Base-by-base conservation (phyloP, 1,140 invertebrate genomes). In the Drosophila albomicans region DNA sequence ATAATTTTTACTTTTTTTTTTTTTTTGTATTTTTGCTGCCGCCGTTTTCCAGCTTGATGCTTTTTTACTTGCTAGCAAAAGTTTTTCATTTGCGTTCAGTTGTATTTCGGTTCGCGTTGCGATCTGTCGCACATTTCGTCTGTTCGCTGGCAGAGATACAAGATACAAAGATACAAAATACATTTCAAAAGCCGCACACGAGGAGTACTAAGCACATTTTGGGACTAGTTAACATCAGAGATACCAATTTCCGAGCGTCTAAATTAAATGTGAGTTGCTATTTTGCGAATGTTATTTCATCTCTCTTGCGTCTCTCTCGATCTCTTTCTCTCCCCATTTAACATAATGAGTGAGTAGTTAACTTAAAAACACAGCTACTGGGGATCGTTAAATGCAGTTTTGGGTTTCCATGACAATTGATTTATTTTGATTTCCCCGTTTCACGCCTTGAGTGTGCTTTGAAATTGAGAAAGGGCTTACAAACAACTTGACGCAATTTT, bases 41-140 rank as follows among this genome's bases (percentile, higher is more conserved):
- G 52, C 32, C 70, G 85, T 89, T 87, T 87, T 87, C 84, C 84
- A 87, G 85, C 84, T 77, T 73, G 84, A 70, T 89, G 84, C 64
- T 91, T 91, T 90, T 90, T 92, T 91, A 92, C 91, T 84, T 92
- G 81, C 76, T 72, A 84, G 85, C 87, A 72, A 92, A 89, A 80
- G 82, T 80, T 92, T 91, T 92, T 91, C 87, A 92, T 87, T 86
- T 90, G 81, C 87, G 70, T 90, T 92, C 91, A 92, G 91, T 92
- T 92, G 84, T 77, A 86, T 91, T 91, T 92, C 91, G 91, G 91
- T 92, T 81, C 87, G 91, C 88, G 87, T 68, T 70, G 84, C 78
- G 91, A 92, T 86, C 91, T 92, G 91, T 88, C 85, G 88, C 88
- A 78, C 68, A 69, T 75, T 85, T 69, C 15, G 68, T 74, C 59